phyloP scores from a whole-genome alignment of 2,113 vertebrate genomes.

The Pituophis catenifer region DNA sequence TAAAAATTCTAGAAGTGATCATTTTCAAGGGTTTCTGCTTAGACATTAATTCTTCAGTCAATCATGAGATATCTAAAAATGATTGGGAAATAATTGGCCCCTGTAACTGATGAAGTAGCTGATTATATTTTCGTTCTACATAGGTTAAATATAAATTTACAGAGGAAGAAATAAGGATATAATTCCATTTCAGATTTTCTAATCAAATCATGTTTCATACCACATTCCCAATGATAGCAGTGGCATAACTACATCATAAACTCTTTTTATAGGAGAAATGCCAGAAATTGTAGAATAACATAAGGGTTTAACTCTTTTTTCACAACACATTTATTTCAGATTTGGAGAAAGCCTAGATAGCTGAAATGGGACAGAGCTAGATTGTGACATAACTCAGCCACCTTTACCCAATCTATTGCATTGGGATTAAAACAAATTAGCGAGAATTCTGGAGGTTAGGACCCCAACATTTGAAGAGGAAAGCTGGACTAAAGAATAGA shows the following conservation, averaged over 20 bases:
- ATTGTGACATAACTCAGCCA: not conserved
- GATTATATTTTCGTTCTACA: not conserved
- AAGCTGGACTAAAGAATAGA: not conserved
- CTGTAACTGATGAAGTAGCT: not conserved
- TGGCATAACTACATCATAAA: not conserved
- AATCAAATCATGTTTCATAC: not conserved
- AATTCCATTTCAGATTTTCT: not conserved
- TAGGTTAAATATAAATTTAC: not conserved
- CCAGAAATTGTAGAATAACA: not conserved
- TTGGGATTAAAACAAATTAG: not conserved
- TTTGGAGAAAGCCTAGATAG: not conserved
- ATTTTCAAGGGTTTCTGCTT: not conserved
- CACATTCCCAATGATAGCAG: not conserved
- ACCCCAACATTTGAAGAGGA: not conserved
- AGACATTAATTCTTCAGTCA: not conserved
- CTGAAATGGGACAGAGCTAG: not conserved
- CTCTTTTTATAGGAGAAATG: not conserved
- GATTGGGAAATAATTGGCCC: not conserved
- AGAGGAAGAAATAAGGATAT: not conserved
- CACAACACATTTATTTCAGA: not conserved
- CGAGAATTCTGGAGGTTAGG: not conserved
- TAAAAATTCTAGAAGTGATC: conserved; percentile 10
- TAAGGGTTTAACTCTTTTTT: not conserved
- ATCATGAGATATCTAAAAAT: not conserved
- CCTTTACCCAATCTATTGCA: not conserved